These are phyloP conservation scores for Zalophus californianus DNA, from an alignment of 2,797 vertebrate genomes.

Conservation along the genomic window DNA sequence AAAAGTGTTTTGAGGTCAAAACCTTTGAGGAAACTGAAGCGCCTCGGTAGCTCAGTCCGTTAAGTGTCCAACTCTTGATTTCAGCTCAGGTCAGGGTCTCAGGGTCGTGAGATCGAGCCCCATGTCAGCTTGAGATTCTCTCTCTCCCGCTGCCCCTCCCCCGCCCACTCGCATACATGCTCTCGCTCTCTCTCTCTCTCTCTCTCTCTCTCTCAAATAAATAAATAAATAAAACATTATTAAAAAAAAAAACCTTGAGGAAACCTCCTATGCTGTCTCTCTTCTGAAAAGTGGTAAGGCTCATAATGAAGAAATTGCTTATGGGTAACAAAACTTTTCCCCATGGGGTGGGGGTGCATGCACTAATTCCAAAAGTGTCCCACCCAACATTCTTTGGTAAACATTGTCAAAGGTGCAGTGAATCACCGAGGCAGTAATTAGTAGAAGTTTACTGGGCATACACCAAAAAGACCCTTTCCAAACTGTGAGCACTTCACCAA, in stretches of 20 bases:
- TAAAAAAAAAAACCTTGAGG: background rate
- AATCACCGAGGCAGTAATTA: accelerated
- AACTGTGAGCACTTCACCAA: background rate
- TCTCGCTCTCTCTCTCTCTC: no score
- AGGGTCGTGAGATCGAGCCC: background rate
- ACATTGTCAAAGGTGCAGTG: background rate
- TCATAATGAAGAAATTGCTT: no score
- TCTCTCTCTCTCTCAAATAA: background rate
- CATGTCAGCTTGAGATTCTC: background rate
- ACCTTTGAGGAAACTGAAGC: background rate
- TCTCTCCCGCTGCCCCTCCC: background rate
- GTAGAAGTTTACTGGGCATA: no score
- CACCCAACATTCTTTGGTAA: background rate
- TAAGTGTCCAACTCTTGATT: background rate
- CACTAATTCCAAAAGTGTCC: no score
- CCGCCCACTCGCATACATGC: background rate
- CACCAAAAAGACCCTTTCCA: background rate
- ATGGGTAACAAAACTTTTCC: background rate
- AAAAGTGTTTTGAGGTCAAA: background rate
- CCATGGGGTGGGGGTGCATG: no score
- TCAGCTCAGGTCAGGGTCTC: background rate
- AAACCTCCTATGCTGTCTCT: accelerated
- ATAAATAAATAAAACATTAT: background rate
- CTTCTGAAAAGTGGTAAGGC: background rate
- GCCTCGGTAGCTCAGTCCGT: background rate